Evolutionary conservation across 2,113 vertebrate species (phyloP), one percentile per base, ranked within the genome.

Genomic region (Psettodes erumei): DNA sequence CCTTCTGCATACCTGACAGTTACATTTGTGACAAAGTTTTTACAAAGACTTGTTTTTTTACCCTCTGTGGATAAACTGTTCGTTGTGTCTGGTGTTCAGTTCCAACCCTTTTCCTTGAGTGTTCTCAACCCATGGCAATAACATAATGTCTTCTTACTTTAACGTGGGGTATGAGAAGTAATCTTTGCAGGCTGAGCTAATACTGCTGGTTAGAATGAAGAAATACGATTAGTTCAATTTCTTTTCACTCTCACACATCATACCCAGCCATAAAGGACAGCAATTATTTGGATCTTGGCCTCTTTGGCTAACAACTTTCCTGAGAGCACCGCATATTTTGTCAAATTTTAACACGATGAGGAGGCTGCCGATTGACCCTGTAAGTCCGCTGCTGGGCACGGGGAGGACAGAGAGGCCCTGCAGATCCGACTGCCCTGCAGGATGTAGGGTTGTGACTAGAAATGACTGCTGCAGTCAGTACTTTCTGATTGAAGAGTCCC

Each of bases 1-100:
- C 71, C 62, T 72, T 28, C 21, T 48, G 8, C 61, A 63, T 56
- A 86, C 53, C 70, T 85, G 81, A 79, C 19, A 35, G 80, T 40
- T 50, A 48, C 64, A 77, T 71, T 86, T 79, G 35, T 58, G 32
- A 80, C 61, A 70, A 45, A 27, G 32, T 55, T 71, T 58, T 51
- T 8, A 40, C 3, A 13, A 23, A 77, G 30, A 58, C 6, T 6
- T n/a, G 6, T 2, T 25, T 38, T 77, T 42, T 42, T 23, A 33
- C 30, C 4, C 4, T 30, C 33, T 45, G n/a, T n/a, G 51, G 42
- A 58, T n/a, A 11, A 33, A 42, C 0, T 23, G 7, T 12, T 62
- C 21, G 35, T 16, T 38, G 8, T n/a, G 23, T 13, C 33, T 8
- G 4, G 23, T 51, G 21, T 64, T 63, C 43, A 27, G 8, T 19